Base-by-base conservation (phyloP, 1,140 invertebrate genomes). In the Geopemphigus sp. region DNA sequence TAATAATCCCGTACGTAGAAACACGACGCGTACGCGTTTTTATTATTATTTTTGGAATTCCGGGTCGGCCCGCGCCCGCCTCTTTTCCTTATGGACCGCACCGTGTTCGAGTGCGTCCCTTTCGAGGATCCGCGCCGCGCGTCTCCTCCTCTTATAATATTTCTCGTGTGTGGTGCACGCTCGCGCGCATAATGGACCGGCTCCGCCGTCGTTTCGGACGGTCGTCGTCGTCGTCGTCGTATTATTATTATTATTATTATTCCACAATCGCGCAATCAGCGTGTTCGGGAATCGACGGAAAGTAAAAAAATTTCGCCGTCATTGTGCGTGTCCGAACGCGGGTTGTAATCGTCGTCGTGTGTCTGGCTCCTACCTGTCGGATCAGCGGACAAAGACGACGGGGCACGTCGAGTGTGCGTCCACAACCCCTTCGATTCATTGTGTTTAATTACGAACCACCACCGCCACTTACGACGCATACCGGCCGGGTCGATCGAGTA, bases 21-120 rank as follows among this genome's bases (percentile, higher is more conserved):
- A 50, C 14, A 12, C 14, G 14, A 5, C 22, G 14, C 22, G 14
- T 50, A 47, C 17, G 45, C 45, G 14, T 68, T 68, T 17, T 66
- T 66, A 66, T 66, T 47, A 24, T 47, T 26, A 68, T 68, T 68
- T 68, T 68, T 11, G 64, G 39, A 68, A 45, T 78, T 78, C 47
- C 45, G 32, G 74, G 54, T 57, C 22, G 29, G 59, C 53, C 19
- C 53, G 53, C 32, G 15, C 2, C 15, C 47, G 47, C 47, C 8
- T 39, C 32, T 39, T 39, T 8, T 39, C 3, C 32, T 8, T 39
- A 5, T 14, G 47, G 47, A n/a, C n/a, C n/a, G n/a, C 47, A 8
- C 47, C 47, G 47, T 50, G 47, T 50, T 57, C 54, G 56, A 59
- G 56, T 59, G 56, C 56, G 22, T 59, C 56, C 56, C 56, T 59